Evolutionary conservation across 2,113 vertebrate species (phyloP), one percentile per base, ranked within the genome.

Genomic region (Romanogobio albipinnatus): DNA sequence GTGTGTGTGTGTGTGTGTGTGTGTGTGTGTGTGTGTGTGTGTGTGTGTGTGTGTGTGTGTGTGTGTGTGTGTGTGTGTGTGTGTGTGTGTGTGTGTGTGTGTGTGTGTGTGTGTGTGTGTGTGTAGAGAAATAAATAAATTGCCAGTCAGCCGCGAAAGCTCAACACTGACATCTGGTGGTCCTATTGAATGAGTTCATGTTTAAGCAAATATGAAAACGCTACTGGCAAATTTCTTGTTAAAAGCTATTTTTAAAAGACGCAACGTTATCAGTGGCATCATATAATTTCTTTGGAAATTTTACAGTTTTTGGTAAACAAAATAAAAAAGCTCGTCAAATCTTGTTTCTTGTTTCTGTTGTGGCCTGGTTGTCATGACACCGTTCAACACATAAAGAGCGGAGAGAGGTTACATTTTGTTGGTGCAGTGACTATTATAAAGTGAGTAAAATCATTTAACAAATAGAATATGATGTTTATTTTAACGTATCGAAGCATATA

Each of bases 121-220:
- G 11, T 53, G 24, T 17, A 47, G 47, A 17, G 5, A 76, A 13
- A 76, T 10, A 3, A 58, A 58, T 17, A 8, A n/a, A 13, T 22
- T 36, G 1, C 9, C 5, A 22, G 4, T 10, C 51, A 76, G 26
- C 3, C 19, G 6, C 19, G 19, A 39, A 59, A 3, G 17, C 10
- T 15, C 9, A 43, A 61, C 76, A 59, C 76, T 78, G 76, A 59
- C 76, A 36, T 78, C 76, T 78, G 76, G 33, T 43, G 76, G 56
- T 43, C 1, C 2, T 14, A 24, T 9, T 24, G 56, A 43, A 13
- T 14, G 7, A 24, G 29, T 36, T 13, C 2, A 39, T 5, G 19
- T 76, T 36, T 58, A 14, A n/a, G 53, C 19, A n/a, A 9, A 56
- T 29, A 33, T 17, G 7, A 56, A 56, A 76, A 56, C 8, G 49